Conservation (phyloP, 2,797 vertebrate genomes). For the Sebastes umbrosus region DNA sequence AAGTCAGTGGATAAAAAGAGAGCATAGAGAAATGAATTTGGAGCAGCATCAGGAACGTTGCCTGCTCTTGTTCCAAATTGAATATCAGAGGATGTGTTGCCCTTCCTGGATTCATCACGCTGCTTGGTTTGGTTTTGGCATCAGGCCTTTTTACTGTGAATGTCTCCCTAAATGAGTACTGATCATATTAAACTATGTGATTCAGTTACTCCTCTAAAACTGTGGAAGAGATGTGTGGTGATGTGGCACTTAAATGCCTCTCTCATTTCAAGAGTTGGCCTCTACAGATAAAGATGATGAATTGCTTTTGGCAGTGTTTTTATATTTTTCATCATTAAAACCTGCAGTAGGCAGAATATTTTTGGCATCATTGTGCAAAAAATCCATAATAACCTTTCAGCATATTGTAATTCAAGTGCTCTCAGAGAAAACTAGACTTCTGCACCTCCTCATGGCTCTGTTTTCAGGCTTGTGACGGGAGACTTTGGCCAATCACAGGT, state of each 20-base stretch:
- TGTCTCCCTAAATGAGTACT: background rate
- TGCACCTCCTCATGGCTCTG: too few species aligned
- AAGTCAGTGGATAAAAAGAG: background rate
- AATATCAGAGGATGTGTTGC: background rate
- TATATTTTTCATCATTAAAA: too few species aligned
- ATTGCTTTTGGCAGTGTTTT: too few species aligned
- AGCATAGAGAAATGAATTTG: background rate
- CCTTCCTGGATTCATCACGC: too few species aligned
- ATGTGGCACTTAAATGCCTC: background rate
- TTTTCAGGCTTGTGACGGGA: too few species aligned
- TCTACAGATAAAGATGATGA: too few species aligned
- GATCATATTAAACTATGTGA: background rate
- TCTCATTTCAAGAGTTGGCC: background rate
- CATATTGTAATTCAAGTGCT: too few species aligned
- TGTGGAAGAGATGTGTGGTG: background rate
- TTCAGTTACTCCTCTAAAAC: background rate
- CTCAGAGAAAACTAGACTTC: too few species aligned
- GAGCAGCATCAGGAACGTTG: background rate
- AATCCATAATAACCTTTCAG: too few species aligned
- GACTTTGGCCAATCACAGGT: too few species aligned
- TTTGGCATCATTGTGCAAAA: too few species aligned
- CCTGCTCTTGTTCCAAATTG: conserved; percentile 29
- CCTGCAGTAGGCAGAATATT: too few species aligned
- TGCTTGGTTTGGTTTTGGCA: background rate
- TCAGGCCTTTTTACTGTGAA: background rate